These are phyloP conservation scores for Callimico goeldii DNA, from an alignment of 2,797 vertebrate genomes.

Conservation along the genomic window DNA sequence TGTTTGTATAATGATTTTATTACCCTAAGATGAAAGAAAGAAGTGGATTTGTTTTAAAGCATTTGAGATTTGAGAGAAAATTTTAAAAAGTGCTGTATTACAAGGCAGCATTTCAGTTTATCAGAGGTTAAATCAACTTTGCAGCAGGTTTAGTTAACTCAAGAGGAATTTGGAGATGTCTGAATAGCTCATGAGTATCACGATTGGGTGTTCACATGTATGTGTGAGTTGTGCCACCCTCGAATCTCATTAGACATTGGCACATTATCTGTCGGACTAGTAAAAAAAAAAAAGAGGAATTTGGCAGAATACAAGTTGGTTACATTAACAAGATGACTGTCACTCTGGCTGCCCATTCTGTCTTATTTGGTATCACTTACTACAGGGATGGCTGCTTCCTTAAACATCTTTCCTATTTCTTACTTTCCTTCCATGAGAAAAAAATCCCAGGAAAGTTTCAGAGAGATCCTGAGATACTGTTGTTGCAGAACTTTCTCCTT, in stretches of 20 bases:
- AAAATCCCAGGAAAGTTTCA: constrained; percentile 10
- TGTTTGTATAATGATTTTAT: constrained; percentile 39
- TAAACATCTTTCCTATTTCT: constrained; percentile 33
- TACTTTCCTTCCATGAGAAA: constrained; percentile 30
- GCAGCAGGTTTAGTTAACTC: constrained; percentile 25
- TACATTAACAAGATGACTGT: constrained; percentile 26
- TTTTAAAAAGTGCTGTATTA: constrained; percentile 7
- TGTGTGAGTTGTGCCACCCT: background rate
- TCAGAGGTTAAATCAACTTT: constrained; percentile 56
- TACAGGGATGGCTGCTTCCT: background rate
- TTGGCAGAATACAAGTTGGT: constrained; percentile 50
- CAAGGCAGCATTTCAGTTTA: constrained; percentile 45
- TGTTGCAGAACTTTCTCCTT: background rate
- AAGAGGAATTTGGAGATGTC: background rate
- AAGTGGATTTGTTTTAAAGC: constrained; percentile 37
- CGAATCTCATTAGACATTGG: background rate
- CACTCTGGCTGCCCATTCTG: background rate
- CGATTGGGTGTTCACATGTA: background rate
- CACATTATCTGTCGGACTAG: background rate
- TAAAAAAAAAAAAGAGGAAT: background rate
- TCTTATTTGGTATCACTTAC: constrained; percentile 50
- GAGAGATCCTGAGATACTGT: background rate
- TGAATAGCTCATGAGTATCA: background rate
- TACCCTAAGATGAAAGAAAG: constrained; percentile 44
- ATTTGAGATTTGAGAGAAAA: constrained; percentile 45